Evolutionary conservation across 2,113 vertebrate genomes (phyloP).

Genomic region (Casuarius casuarius): DNA sequence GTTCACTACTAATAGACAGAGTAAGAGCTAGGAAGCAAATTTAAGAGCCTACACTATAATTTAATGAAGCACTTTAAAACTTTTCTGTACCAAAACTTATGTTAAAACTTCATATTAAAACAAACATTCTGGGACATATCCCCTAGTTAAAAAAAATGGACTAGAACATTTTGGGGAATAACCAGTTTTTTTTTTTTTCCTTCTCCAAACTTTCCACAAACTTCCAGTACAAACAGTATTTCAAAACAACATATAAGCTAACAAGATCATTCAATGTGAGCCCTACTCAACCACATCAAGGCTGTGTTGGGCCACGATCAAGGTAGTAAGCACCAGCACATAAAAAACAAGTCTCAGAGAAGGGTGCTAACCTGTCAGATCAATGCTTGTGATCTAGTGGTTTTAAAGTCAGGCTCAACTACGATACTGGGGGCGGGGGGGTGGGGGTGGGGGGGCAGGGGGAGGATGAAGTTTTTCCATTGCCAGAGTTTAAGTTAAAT

Average conservation of each 20-base stretch:
- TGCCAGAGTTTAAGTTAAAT: neutral
- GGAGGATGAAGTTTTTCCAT: neutral
- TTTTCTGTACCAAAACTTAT: neutral
- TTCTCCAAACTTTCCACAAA: neutral
- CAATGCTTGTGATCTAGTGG: neutral
- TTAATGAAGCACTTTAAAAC: neutral
- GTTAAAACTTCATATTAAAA: neutral
- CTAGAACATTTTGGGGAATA: neutral
- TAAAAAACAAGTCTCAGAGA: neutral
- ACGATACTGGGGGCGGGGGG: too few relatives aligned
- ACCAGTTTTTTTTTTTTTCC: neutral
- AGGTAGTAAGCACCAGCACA: accelerated
- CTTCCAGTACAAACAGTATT: neutral
- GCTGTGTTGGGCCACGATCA: neutral
- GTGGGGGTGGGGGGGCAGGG: neutral
- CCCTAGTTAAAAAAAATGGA: neutral
- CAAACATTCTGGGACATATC: neutral
- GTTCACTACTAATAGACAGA: neutral
- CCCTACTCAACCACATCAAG: neutral
- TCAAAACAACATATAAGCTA: neutral
- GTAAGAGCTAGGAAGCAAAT: neutral
- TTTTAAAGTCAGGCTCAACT: neutral
- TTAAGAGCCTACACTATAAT: neutral
- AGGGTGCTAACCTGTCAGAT: neutral
- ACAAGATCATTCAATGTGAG: neutral